Conservation (phyloP, 2,113 vertebrate genomes). For the Antigone vipio region DNA sequence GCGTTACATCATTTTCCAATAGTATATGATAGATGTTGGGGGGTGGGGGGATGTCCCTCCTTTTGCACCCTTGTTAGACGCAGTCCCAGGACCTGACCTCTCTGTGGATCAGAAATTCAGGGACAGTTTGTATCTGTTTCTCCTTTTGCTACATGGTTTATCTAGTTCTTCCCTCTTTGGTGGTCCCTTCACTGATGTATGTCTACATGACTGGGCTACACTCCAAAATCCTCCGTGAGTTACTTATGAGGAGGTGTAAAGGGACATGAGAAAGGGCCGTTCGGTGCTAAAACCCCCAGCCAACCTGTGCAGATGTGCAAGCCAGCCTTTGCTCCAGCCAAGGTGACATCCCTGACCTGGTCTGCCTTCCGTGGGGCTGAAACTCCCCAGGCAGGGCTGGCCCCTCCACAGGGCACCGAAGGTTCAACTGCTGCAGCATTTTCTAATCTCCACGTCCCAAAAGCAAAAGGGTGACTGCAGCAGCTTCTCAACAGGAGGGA, state of each 20-base stretch:
- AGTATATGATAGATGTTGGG: background rate
- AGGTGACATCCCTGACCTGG: background rate
- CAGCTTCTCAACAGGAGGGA: background rate
- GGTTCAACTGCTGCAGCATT: background rate
- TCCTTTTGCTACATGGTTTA: background rate
- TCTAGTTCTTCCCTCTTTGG: background rate
- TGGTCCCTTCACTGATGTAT: background rate
- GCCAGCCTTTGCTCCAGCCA: background rate
- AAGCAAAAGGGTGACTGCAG: background rate
- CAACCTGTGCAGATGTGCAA: background rate
- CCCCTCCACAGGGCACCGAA: fast-evolving
- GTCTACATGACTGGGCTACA: background rate
- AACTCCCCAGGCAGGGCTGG: background rate
- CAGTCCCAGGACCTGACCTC: background rate
- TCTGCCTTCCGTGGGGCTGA: background rate
- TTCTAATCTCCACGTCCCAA: background rate
- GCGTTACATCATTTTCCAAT: background rate
- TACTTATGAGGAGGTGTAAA: background rate
- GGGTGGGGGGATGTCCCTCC: background rate
- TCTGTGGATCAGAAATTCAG: background rate
- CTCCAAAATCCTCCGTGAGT: background rate
- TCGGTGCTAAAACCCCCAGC: background rate
- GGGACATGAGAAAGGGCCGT: background rate
- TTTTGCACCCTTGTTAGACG: background rate
- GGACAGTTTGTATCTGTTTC: background rate